Evolutionary conservation across 2,797 vertebrate genomes (phyloP).

Genomic region (Pangasius larnaudii): DNA sequence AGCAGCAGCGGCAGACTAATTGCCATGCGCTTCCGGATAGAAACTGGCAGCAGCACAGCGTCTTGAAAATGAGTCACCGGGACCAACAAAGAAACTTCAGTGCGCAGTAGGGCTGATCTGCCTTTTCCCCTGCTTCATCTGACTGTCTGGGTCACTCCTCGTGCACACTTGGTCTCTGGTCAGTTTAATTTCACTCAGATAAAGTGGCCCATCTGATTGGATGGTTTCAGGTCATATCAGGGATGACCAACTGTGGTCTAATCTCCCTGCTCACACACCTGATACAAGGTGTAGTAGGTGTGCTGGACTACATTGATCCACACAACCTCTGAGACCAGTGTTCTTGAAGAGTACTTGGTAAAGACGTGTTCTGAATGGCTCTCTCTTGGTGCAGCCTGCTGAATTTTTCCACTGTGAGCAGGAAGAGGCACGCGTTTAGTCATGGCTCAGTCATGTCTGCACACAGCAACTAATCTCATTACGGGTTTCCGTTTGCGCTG

Average conservation of each 20-base stretch:
- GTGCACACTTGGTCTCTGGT: conserved; percentile 9
- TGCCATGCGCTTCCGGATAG: conserved; percentile 99
- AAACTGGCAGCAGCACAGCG: conserved; percentile 98
- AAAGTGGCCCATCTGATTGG: conserved; percentile 13
- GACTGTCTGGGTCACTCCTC: conserved; percentile 32
- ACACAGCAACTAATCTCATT: conserved; percentile 91
- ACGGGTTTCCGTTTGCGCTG: conserved; percentile 86
- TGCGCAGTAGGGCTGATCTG: conserved; percentile 54
- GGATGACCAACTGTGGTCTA: neutral
- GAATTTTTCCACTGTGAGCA: conserved; percentile 87
- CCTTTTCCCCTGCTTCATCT: conserved; percentile 31
- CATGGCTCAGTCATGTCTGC: conserved; percentile 91
- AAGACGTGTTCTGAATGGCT: conserved; percentile 37
- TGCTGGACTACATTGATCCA: neutral
- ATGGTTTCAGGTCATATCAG: conserved; percentile 25
- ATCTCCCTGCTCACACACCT: neutral
- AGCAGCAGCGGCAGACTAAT: conserved; percentile 86
- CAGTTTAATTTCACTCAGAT: conserved; percentile 25
- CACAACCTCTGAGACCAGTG: neutral
- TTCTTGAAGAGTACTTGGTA: conserved; percentile 67
- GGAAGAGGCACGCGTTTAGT: conserved; percentile 90
- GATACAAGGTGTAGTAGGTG: neutral
- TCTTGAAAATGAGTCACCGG: conserved; percentile 99
- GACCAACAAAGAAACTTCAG: conserved; percentile 93
- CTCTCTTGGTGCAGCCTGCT: conserved; percentile 72